Conservation (phyloP, 2,113 vertebrate genomes). For the Brachypteracias leptosomus region DNA sequence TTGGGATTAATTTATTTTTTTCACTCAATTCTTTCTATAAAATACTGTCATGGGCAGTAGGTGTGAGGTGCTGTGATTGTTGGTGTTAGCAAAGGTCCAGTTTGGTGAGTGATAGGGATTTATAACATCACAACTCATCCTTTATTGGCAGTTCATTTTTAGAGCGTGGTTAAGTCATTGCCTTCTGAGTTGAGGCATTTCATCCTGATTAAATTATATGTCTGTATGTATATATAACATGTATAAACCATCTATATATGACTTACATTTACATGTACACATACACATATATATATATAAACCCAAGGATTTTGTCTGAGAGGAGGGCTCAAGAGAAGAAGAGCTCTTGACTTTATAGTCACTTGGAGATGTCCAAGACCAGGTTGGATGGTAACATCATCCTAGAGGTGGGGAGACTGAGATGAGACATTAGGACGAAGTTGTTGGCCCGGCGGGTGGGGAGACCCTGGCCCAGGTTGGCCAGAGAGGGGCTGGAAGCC, state of each 20-base stretch:
- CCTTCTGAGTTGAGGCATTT: not conserved
- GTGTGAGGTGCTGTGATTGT: not conserved
- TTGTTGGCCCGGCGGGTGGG: too few relatives aligned
- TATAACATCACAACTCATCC: not conserved
- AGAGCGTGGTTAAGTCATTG: not conserved
- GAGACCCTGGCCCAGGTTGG: too few relatives aligned
- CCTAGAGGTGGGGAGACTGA: too few relatives aligned
- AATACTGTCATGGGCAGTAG: not conserved
- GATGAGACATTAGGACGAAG: too few relatives aligned
- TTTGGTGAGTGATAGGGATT: not conserved
- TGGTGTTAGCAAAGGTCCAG: not conserved
- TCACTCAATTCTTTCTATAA: not conserved
- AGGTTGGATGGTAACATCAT: too few relatives aligned
- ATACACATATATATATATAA: not conserved
- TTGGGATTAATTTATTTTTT: not conserved
- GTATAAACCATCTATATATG: not conserved
- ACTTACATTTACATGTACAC: not conserved
- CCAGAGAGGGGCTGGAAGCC: too few relatives aligned
- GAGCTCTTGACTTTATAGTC: not conserved
- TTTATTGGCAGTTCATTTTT: not conserved
- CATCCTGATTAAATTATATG: not conserved
- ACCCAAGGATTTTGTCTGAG: not conserved
- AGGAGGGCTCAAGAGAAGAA: not conserved
- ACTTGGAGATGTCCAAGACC: too few relatives aligned
- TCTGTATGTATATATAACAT: not conserved